These are phyloP conservation scores for Aphaenogaster floridana DNA, from an alignment of 1,140 invertebrate genomes.

Conservation along the genomic window DNA sequence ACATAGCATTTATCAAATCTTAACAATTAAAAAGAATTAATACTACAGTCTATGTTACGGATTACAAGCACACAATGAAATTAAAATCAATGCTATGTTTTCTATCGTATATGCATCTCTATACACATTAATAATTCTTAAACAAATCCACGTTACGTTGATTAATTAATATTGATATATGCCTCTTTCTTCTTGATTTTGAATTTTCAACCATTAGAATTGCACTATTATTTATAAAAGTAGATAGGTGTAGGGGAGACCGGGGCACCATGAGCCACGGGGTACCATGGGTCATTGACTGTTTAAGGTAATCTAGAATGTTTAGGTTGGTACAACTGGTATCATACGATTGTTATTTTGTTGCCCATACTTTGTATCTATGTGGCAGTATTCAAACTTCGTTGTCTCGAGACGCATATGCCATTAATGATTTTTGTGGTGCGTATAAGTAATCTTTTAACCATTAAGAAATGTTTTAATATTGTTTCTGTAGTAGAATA, in stretches of 20 bases:
- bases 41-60: not conserved
- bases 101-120: not conserved
- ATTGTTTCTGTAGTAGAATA: too few relatives aligned
- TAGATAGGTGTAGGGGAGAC: not conserved
- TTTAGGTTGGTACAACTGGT: too few relatives aligned
- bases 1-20: conserved; percentile 36
- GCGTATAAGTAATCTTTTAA: too few relatives aligned
- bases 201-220: not conserved
- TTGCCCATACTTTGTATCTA: too few relatives aligned
- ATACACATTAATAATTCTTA: not conserved
- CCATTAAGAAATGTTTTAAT: too few relatives aligned
- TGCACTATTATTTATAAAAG: not conserved
- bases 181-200: not conserved
- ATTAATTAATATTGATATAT: not conserved
- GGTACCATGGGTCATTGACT: too few relatives aligned
- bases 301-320: too few relatives aligned
- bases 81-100: not conserved
- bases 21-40: not conserved
- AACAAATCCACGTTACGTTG: not conserved
- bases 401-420: too few relatives aligned
- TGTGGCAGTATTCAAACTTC: too few relatives aligned
- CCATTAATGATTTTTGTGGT: too few relatives aligned
- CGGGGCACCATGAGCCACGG: too few relatives aligned
- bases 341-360: too few relatives aligned
- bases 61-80: not conserved